Conservation (phyloP, 2,797 vertebrate genomes). For the Chanos chanos region DNA sequence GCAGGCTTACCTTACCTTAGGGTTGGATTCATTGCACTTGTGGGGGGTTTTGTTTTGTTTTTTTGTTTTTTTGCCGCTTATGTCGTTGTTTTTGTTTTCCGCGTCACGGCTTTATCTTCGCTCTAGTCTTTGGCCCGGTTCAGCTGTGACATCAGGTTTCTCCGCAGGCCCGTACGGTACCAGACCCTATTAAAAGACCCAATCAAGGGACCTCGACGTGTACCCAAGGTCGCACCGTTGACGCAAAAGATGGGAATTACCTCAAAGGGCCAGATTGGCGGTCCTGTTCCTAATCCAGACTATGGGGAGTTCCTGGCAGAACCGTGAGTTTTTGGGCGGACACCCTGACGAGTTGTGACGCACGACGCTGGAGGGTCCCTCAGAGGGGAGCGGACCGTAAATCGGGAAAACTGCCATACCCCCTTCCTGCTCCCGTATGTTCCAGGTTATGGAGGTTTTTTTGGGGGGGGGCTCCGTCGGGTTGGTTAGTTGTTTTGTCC, state of each 20-base stretch:
- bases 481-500: conserved; percentile 28
- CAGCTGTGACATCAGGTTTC: conserved; percentile 33
- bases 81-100: conserved; percentile 16
- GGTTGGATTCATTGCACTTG: conserved; percentile 16
- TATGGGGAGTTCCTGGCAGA: conserved; percentile 36
- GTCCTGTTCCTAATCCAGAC: conserved; percentile 41
- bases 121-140: conserved; percentile 15
- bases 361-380: conserved; percentile 23
- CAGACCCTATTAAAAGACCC: conserved; percentile 36
- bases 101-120: conserved; percentile 11
- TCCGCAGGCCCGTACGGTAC: conserved; percentile 31
- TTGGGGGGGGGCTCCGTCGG: not conserved
- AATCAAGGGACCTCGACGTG: not conserved
- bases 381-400: conserved; percentile 16
- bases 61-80: too few relatives aligned
- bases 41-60: too few relatives aligned
- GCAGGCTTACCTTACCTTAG: conserved; percentile 25
- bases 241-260: conserved; percentile 30
- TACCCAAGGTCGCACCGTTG: not conserved
- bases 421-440: conserved; percentile 31
- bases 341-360: conserved; percentile 39
- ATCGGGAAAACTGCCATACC: conserved; percentile 4
- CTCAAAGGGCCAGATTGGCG: conserved; percentile 40
- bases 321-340: not conserved
- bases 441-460: conserved; percentile 6